These are phyloP conservation scores for Pan paniscus DNA, from an alignment of 2,113 vertebrate species.

Conservation along the genomic window DNA sequence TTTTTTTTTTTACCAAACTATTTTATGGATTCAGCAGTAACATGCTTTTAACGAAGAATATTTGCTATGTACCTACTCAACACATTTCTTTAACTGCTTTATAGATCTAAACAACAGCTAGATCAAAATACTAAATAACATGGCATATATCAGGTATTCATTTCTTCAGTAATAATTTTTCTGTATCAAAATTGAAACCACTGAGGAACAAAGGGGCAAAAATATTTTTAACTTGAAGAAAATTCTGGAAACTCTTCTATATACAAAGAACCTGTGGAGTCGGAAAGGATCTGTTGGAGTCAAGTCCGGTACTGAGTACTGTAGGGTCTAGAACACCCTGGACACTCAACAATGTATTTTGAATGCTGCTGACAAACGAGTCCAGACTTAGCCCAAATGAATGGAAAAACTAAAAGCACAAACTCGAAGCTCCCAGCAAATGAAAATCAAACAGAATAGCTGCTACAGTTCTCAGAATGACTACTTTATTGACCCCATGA, in stretches of 20 bases:
- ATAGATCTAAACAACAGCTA: neutral
- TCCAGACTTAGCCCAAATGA: neutral
- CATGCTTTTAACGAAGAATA: neutral
- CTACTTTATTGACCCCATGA: neutral
- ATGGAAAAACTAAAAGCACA: neutral
- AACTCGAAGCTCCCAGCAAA: neutral
- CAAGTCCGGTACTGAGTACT: neutral
- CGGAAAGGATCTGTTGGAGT: neutral
- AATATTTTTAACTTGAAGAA: conserved; percentile 28
- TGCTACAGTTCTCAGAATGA: neutral
- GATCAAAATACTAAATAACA: neutral
- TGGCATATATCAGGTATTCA: neutral
- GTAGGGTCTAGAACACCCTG: neutral
- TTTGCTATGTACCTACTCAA: neutral
- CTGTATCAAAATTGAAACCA: neutral
- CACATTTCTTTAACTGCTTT: neutral
- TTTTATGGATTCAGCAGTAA: conserved; percentile 10
- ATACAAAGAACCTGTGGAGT: neutral
- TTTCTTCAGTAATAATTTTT: conserved; percentile 26
- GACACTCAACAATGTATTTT: neutral
- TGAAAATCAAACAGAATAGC: neutral
- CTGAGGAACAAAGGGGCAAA: neutral
- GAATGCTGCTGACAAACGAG: neutral
- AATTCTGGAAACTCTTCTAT: neutral
- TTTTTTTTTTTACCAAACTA: neutral